Conservation (phyloP, 2,797 vertebrate genomes). For the Xerus rutilus region DNA sequence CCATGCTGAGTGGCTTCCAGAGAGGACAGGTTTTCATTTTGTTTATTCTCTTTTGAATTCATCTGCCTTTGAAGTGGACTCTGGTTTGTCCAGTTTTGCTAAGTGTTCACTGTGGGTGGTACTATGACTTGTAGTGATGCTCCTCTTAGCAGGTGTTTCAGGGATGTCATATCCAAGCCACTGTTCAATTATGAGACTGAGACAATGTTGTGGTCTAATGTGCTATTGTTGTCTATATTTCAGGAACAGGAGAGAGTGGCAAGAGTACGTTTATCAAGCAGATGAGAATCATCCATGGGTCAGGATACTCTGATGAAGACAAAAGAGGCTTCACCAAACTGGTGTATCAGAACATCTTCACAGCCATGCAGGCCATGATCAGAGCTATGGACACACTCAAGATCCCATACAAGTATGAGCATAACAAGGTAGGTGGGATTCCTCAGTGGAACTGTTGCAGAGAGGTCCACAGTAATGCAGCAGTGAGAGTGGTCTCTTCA, state of each 20-base stretch:
- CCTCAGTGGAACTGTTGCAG: background rate
- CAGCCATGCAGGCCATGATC: slow-evolving; percentile 97
- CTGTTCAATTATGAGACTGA: background rate
- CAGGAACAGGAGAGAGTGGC: slow-evolving; percentile 97
- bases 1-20: background rate
- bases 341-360: slow-evolving; percentile 98
- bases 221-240: slow-evolving; percentile 80
- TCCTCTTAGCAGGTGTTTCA: background rate
- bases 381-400: slow-evolving; percentile 95
- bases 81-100: background rate
- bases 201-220: slow-evolving; percentile 67
- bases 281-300: slow-evolving; percentile 97
- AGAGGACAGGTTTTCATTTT: background rate
- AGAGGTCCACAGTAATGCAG: no score
- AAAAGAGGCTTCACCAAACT: slow-evolving; percentile 96
- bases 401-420: slow-evolving; percentile 96
- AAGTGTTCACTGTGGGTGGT: background rate
- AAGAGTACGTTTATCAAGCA: slow-evolving; percentile 99
- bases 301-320: slow-evolving; percentile 97
- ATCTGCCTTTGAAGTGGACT: slow-evolving; percentile 14
- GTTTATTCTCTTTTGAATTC: background rate
- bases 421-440: slow-evolving; percentile 93
- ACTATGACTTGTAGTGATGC: background rate
- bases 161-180: background rate
- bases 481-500: background rate